Percentiles rank a stretch among this genome's conserved stretches.
Conservation (phyloP, 2,113 vertebrate genomes). For the Syngnathoides biaculeatus region DNA sequence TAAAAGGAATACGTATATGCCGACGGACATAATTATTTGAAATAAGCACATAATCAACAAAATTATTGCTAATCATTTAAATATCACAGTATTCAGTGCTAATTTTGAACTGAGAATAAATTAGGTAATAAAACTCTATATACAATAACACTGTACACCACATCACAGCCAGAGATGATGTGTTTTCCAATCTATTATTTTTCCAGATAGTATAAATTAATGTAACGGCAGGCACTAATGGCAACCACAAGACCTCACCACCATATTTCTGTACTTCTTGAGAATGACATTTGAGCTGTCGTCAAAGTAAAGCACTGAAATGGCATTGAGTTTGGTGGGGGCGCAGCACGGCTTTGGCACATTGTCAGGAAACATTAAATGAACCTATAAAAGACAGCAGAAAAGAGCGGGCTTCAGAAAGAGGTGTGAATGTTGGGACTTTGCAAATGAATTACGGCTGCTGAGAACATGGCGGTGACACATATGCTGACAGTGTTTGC, state of each 20-base stretch:
- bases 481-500: constrained; percentile 15
- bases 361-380: constrained; percentile 98
- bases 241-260: constrained; percentile 96
- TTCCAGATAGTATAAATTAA: constrained; percentile 55
- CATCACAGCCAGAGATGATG: constrained; percentile 72
- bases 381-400: constrained; percentile 79
- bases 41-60: constrained; percentile 44
- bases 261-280: constrained; percentile 99
- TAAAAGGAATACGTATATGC: constrained; percentile 52
- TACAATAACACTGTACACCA: constrained; percentile 95
- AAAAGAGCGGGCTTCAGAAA: constrained; percentile 19
- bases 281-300: constrained; percentile 99
- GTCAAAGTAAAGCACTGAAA: constrained; percentile 99
- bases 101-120: constrained; percentile 90
- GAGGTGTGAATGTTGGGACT: constrained; percentile 15
- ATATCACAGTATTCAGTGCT: constrained; percentile 78
- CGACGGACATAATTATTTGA: constrained; percentile 50
- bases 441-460: constrained; percentile 19
- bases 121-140: constrained; percentile 86
- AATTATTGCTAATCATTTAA: constrained; percentile 52
- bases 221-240: constrained; percentile 71
- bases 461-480: constrained; percentile 15
- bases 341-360: constrained; percentile 98
- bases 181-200: constrained; percentile 56
- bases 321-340: constrained; percentile 96